phyloP scores from a whole-genome alignment of 1,140 invertebrate genomes.

The Drosophila littoralis region DNA sequence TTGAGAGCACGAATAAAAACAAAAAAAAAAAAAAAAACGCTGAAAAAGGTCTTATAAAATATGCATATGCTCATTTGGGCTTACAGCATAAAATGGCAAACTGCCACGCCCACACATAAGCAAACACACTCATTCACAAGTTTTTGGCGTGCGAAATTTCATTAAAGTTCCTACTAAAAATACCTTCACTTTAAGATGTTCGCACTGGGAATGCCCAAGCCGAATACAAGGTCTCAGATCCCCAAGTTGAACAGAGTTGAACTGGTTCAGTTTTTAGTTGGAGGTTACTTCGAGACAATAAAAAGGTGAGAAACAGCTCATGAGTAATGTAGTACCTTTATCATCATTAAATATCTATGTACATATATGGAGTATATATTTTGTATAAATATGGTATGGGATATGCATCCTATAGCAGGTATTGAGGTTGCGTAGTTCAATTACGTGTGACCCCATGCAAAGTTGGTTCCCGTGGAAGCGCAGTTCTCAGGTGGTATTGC shows the following conservation, averaged over 20 bases:
- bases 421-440: too few relatives aligned
- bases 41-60: conserved; percentile 75
- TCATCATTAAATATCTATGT: too few relatives aligned
- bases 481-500: too few relatives aligned
- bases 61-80: conserved; percentile 78
- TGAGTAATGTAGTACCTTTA: too few relatives aligned
- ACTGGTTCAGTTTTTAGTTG: neutral
- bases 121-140: conserved; percentile 33
- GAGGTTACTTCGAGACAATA: neutral
- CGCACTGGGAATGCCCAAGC: conserved; percentile 40
- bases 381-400: too few relatives aligned
- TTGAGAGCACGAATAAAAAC: conserved; percentile 25
- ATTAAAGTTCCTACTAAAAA: conserved; percentile 65
- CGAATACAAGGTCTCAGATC: neutral
- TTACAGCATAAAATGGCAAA: conserved; percentile 36
- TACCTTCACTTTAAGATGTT: conserved; percentile 64
- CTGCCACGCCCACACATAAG: conserved; percentile 24
- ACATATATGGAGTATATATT: too few relatives aligned
- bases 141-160: conserved; percentile 52
- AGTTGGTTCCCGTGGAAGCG: too few relatives aligned
- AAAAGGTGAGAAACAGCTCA: neutral
- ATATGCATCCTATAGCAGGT: too few relatives aligned
- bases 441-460: too few relatives aligned
- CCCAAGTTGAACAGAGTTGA: too few relatives aligned
- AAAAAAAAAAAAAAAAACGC: conserved; percentile 18